Evolutionary conservation across 2,888 invertebrate species (phyloP).

Genomic region (Danaus chrysippus): DNA sequence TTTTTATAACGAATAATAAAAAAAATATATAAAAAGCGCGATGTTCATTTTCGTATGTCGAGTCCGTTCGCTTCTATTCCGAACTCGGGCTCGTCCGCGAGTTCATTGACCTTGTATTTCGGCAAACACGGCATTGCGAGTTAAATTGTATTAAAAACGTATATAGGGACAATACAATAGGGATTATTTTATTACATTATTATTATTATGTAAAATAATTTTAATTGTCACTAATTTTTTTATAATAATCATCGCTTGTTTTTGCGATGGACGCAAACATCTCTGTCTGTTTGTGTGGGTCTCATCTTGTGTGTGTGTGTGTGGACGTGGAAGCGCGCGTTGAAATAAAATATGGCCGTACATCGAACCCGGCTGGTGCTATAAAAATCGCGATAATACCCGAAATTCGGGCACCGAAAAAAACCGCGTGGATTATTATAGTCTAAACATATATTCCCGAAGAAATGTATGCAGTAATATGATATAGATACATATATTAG

Average conservation of each 20-base stretch:
- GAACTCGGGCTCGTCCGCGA: constrained; percentile 71
- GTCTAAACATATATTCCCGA: neutral
- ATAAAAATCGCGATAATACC: constrained; percentile 77
- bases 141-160: constrained; percentile 56
- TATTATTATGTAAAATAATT: constrained; percentile 44
- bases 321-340: constrained; percentile 78
- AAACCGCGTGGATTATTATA: constrained; percentile 30
- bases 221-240: constrained; percentile 51
- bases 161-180: constrained; percentile 50
- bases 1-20: constrained; percentile 10
- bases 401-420: constrained; percentile 69
- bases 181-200: neutral
- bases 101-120: constrained; percentile 79
- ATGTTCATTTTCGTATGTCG: constrained; percentile 52
- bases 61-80: constrained; percentile 70
- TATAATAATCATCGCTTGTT: constrained; percentile 62
- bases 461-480: neutral
- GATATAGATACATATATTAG: neutral
- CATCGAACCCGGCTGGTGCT: constrained; percentile 76
- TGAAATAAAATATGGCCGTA: constrained; percentile 80
- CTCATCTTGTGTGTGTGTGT: constrained; percentile 60
- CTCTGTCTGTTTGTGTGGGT: constrained; percentile 57
- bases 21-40: constrained; percentile 33
- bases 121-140: constrained; percentile 74
- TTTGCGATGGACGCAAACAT: constrained; percentile 70